Conservation (phyloP, 1,140 invertebrate genomes). For the Atta texana region DNA sequence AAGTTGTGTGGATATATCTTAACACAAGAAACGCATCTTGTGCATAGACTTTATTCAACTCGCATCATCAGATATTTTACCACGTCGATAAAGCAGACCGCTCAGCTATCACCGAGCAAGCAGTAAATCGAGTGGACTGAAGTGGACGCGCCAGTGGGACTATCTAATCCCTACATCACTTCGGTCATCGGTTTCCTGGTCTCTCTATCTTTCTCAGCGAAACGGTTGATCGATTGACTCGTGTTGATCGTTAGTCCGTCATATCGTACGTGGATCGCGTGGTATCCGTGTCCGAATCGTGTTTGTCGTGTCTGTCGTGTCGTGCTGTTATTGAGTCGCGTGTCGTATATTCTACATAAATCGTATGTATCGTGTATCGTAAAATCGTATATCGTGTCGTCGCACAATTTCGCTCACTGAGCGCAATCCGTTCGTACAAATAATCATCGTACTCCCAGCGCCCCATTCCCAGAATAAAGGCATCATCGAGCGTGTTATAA, state of each 20-base stretch:
- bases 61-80: background rate
- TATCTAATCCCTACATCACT: background rate
- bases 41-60: background rate
- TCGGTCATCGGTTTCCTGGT: conserved; percentile 1
- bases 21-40: background rate
- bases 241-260: background rate
- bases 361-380: conserved; percentile 1
- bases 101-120: conserved; percentile 14
- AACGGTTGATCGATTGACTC: background rate
- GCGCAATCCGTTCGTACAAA: background rate
- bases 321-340: too few species aligned
- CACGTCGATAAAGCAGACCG: conserved; percentile 37
- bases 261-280: background rate
- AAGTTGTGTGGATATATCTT: background rate
- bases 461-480: background rate
- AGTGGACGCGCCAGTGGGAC: conserved; percentile 42
- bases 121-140: conserved; percentile 26
- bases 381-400: background rate
- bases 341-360: too few species aligned
- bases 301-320: background rate
- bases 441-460: background rate
- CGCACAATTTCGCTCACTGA: background rate
- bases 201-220: background rate
- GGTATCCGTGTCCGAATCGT: too few species aligned
- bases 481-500: background rate